Conservation (phyloP, 2,113 vertebrate species). For the Laterallus jamaicensis region DNA sequence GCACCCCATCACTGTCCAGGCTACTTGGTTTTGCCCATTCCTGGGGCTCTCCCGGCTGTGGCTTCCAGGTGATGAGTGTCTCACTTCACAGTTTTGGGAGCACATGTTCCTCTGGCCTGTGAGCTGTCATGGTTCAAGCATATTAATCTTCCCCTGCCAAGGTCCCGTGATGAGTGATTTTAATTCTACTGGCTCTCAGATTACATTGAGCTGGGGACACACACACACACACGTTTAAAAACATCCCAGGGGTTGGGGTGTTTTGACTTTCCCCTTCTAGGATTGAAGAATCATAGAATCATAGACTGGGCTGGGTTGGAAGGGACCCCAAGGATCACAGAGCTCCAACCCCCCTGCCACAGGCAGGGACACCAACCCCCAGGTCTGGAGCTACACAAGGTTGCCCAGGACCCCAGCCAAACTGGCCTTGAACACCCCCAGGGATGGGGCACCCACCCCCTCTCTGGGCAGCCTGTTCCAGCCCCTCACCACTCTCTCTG, state of each 20-base stretch:
- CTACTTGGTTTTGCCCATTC: not conserved
- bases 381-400: no score
- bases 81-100: slow-evolving; percentile 39
- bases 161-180: not conserved
- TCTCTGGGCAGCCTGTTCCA: no score
- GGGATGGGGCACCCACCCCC: no score
- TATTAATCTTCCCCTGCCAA: not conserved
- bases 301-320: no score
- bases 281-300: not conserved
- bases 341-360: no score
- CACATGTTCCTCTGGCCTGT: not conserved
- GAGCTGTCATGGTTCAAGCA: not conserved
- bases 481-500: no score
- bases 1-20: fast-evolving
- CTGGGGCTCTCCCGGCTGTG: not conserved
- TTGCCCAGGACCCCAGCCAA: no score
- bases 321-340: no score
- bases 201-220: not conserved
- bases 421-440: no score
- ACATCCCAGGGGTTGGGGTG: not conserved
- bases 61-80: not conserved
- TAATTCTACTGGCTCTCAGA: not conserved
- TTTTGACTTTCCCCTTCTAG: not conserved
- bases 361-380: no score
- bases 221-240: not conserved